These are phyloP conservation scores for Cherax destructor DNA, from an alignment of 1,140 invertebrate genomes.

Conservation along the genomic window DNA sequence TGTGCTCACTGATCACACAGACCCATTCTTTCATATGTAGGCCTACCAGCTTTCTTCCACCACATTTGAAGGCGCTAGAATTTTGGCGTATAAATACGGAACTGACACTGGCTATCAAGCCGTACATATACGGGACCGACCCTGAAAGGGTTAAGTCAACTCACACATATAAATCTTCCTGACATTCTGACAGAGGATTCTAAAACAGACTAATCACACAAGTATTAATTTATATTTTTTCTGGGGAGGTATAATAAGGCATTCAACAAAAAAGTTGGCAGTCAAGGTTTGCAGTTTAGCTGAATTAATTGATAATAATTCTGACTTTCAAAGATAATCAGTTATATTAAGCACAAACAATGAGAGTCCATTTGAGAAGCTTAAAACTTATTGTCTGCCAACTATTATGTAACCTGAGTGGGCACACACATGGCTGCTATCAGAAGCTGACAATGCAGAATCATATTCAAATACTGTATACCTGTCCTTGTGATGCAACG, in stretches of 20 bases:
- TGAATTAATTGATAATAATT: not conserved
- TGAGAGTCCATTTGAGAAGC: not conserved
- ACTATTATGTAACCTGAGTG: not conserved
- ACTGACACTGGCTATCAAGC: too few species aligned
- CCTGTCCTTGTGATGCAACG: not conserved
- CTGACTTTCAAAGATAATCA: not conserved
- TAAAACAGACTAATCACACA: not conserved
- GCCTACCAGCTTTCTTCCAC: too few species aligned
- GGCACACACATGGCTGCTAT: not conserved
- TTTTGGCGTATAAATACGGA: too few species aligned
- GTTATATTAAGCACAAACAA: too few species aligned
- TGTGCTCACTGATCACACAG: too few species aligned
- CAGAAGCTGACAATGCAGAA: not conserved
- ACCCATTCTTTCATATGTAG: too few species aligned
- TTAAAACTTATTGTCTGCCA: not conserved
- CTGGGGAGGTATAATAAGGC: too few species aligned
- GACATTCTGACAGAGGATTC: not conserved
- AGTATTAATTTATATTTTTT: not conserved
- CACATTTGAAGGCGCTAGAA: too few species aligned
- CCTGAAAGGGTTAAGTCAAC: too few species aligned
- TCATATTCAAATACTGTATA: not conserved
- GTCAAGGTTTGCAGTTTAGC: not conserved
- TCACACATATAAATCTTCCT: slow-evolving; percentile 1
- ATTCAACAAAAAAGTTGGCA: not conserved
- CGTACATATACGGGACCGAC: too few species aligned